phyloP scores from a whole-genome alignment of 1,140 invertebrate species.

The Hydropsyche tenuis region DNA sequence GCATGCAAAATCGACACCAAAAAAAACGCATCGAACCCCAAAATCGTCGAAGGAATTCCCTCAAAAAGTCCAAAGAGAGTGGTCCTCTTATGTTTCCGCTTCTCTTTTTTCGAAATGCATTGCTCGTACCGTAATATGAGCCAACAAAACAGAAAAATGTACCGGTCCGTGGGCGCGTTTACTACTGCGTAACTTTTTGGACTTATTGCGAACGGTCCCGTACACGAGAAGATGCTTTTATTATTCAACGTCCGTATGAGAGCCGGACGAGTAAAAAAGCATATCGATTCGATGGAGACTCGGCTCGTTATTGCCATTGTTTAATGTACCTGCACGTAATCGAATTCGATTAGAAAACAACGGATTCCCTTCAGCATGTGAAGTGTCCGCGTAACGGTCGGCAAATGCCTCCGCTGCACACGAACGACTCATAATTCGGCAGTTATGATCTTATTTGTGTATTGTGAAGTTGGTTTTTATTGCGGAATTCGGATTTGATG shows the following conservation, averaged over 20 bases:
- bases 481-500: no score
- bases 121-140: conserved; percentile 27
- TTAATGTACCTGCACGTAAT: conserved; percentile 12
- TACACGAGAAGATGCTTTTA: no score
- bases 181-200: conserved; percentile 27
- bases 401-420: no score
- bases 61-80: conserved; percentile 13
- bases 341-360: conserved; percentile 1
- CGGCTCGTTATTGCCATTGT: conserved; percentile 7
- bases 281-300: not conserved
- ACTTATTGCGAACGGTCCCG: conserved; percentile 11
- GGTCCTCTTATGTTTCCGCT: not conserved
- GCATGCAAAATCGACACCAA: conserved; percentile 19
- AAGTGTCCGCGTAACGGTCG: no score
- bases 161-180: conserved; percentile 24
- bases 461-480: no score
- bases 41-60: conserved; percentile 24
- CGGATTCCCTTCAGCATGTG: not conserved
- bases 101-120: conserved; percentile 11
- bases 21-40: conserved; percentile 1
- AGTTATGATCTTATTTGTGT: no score
- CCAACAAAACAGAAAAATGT: conserved; percentile 29
- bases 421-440: no score
- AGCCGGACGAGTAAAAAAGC: no score
- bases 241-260: no score